Conservation (phyloP, 2,888 invertebrate species). For the Eumerus sabulonum region DNA sequence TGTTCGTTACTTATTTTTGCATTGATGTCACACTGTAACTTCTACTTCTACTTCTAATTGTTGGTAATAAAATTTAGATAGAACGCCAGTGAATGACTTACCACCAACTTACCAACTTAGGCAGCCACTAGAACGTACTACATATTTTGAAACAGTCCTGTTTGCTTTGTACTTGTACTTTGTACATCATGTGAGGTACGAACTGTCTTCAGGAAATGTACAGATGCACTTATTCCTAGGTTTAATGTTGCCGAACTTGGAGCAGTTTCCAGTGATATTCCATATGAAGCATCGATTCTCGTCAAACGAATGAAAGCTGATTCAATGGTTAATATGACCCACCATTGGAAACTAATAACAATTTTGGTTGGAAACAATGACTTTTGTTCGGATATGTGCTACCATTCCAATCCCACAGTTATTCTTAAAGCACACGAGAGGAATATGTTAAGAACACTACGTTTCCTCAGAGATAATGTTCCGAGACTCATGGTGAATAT, state of each 20-base stretch:
- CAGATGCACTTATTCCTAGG: background rate
- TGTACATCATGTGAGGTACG: no score
- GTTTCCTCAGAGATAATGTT: background rate
- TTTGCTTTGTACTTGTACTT: no score
- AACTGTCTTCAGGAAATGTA: no score
- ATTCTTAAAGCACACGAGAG: background rate
- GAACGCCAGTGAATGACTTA: no score
- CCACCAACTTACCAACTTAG: no score
- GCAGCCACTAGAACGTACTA: no score
- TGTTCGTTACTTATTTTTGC: no score
- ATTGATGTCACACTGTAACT: no score
- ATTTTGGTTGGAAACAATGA: constrained; percentile 83
- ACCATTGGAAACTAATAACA: constrained; percentile 83
- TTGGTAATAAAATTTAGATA: no score
- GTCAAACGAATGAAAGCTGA: background rate
- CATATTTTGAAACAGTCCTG: no score
- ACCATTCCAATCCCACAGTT: background rate
- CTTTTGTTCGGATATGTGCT: constrained; percentile 78
- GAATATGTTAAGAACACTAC: background rate
- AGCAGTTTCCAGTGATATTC: background rate
- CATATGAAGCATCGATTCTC: background rate
- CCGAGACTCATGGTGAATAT: constrained; percentile 1
- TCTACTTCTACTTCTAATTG: no score
- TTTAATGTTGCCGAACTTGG: background rate
- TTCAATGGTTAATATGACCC: constrained; percentile 79